Conservation (phyloP, 2,888 invertebrate genomes). For the Lamproptera curius region DNA sequence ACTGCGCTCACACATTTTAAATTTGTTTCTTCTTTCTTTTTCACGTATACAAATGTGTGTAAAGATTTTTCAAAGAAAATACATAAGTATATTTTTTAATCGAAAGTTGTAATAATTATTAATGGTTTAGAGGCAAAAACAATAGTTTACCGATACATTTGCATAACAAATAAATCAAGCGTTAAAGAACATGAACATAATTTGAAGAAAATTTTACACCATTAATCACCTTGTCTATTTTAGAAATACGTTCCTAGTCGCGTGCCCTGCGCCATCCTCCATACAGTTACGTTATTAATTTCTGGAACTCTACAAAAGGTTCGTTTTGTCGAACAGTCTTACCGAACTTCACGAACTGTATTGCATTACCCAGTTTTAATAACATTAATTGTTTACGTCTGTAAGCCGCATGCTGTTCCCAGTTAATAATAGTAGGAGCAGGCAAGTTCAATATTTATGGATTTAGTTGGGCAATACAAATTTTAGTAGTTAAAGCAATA, state of each 20-base stretch:
- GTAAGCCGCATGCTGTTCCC: slow-evolving; percentile 58
- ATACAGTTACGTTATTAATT: slow-evolving; percentile 73
- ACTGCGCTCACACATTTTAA: slow-evolving; percentile 25
- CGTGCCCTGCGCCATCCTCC: slow-evolving; percentile 59
- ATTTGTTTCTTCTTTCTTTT: slow-evolving; percentile 13
- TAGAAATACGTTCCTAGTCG: slow-evolving; percentile 69
- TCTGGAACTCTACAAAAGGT: slow-evolving; percentile 58
- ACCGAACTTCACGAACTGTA: slow-evolving; percentile 50
- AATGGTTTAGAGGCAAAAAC: too few relatives aligned
- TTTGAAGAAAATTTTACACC: slow-evolving; percentile 45
- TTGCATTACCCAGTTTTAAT: slow-evolving; percentile 67
- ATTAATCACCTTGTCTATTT: slow-evolving; percentile 72
- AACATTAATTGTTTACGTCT: slow-evolving; percentile 68
- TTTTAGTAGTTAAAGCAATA: slow-evolving; percentile 28
- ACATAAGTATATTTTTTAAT: too few relatives aligned
- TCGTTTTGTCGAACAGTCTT: slow-evolving; percentile 49
- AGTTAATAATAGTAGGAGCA: slow-evolving; percentile 51
- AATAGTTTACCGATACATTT: background rate
- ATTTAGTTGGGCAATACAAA: slow-evolving; percentile 43
- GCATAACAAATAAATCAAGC: slow-evolving; percentile 18
- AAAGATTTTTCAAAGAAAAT: too few relatives aligned
- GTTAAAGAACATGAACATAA: slow-evolving; percentile 33
- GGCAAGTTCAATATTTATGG: slow-evolving; percentile 22
- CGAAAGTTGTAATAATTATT: too few relatives aligned
- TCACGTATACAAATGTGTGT: background rate